Evolutionary conservation across 2,888 invertebrate species (phyloP).

Genomic region (Eumerus sabulonum): DNA sequence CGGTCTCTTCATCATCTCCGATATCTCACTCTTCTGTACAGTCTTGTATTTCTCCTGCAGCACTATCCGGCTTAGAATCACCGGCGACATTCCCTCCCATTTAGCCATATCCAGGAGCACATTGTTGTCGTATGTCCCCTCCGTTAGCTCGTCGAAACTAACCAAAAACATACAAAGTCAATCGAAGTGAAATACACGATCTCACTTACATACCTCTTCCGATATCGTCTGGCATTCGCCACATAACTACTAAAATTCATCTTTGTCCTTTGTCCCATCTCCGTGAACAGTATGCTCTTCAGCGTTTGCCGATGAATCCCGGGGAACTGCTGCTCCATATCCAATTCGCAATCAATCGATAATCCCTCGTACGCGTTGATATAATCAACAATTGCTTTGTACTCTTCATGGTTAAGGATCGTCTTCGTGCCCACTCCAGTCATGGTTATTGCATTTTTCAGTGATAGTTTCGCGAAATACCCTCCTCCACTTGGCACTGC

Average conservation of each 20-base stretch:
- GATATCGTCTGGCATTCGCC: slow-evolving; percentile 81
- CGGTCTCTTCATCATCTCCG: slow-evolving; percentile 75
- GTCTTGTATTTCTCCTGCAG: slow-evolving; percentile 74
- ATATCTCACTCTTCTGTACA: slow-evolving; percentile 72
- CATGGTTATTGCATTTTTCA: slow-evolving; percentile 47
- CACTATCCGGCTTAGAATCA: slow-evolving; percentile 74
- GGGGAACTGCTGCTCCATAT: slow-evolving; percentile 81
- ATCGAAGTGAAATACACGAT: background rate
- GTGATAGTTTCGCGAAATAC: background rate
- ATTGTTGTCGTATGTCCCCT: slow-evolving; percentile 63
- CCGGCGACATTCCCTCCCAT: slow-evolving; percentile 73
- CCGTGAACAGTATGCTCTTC: slow-evolving; percentile 85
- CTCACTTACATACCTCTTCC: slow-evolving; percentile 71
- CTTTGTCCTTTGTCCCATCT: slow-evolving; percentile 84
- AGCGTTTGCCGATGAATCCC: slow-evolving; percentile 82
- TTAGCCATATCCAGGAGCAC: slow-evolving; percentile 74
- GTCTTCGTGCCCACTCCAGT: slow-evolving; percentile 68
- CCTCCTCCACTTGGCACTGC: background rate
- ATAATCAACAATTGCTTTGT: slow-evolving; percentile 75
- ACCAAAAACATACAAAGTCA: background rate
- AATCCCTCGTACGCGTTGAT: slow-evolving; percentile 81
- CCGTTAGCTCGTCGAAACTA: slow-evolving; percentile 71
- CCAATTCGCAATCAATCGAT: slow-evolving; percentile 82
- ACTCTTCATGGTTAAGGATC: slow-evolving; percentile 71
- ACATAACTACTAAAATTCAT: slow-evolving; percentile 82